Base-by-base conservation (phyloP, 2,797 vertebrate species). In the Triplophysa yarkandensis region DNA sequence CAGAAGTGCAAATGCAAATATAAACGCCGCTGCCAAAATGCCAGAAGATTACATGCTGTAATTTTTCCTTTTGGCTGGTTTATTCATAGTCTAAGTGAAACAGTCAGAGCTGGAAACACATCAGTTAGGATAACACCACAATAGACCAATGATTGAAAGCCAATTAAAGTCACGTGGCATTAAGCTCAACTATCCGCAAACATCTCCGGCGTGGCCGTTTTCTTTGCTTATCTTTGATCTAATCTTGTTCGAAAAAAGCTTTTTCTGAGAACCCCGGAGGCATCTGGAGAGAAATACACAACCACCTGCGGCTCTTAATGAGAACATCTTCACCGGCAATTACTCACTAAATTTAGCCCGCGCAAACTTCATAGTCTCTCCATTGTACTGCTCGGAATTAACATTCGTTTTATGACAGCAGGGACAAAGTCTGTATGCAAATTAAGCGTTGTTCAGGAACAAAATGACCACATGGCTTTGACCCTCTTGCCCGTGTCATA, bases 71-170 rank as follows among this genome's bases (percentile, higher is more conserved):
- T 28, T 72, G 62, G 10, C 57, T 73, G 28, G 11, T 83, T 76
- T 69, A 55, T 76, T 58, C 61, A 39, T 67, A 71, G 68, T 60
- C 19, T 61, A 43, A 69, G 34, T 70, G 60, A 74, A 74, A 68
- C 43, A 48, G 71, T 6, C 76, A 72, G 57, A 57, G 54, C 34
- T 74, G 61, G 61, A 79, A 58, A 60, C 64, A 63, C 61, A 46
- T 39, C 11, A 25, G 64, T 50, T 25, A 64, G 34, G 63, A 73
- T 73, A 28, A 43, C 55, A 63, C 58, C 72, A 57, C 61, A 70
- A 76, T 72, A 67, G 71, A 19, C 46, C 4, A 52, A 23, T 58
- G 66, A 68, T 32, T 74, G 65, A 78, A 58, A 79, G 48, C 52
- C 58, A 69, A 64, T 78, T 67, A 77, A n/a, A 50, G 57, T 71